A percentile compares a stretch with the other conserved stretches of the same genome.
These are phyloP conservation scores for Thomomys bottae DNA, from an alignment of 2,113 vertebrate species.

Conservation along the genomic window DNA sequence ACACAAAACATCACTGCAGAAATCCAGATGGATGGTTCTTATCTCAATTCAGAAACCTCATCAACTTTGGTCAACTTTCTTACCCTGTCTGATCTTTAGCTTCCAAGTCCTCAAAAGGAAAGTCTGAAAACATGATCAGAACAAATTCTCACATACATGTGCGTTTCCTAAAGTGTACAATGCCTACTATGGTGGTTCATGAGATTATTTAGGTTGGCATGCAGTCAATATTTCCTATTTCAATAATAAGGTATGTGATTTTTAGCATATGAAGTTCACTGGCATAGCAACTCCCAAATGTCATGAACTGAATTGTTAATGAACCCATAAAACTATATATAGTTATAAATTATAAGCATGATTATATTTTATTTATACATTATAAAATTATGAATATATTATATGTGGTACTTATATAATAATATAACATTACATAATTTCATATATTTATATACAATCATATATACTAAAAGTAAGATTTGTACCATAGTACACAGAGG, in stretches of 20 bases:
- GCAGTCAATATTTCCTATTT: not conserved
- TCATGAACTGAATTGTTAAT: not conserved
- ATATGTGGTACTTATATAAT: not conserved
- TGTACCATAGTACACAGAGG: not conserved
- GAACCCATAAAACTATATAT: constrained; percentile 11
- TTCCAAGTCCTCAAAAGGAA: not conserved
- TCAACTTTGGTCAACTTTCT: constrained; percentile 32
- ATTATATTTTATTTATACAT: not conserved
- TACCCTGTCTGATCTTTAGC: not conserved
- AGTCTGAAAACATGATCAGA: not conserved
- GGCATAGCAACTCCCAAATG: not conserved
- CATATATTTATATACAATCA: not conserved
- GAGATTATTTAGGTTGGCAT: not conserved
- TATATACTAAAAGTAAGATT: not conserved
- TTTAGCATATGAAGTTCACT: not conserved
- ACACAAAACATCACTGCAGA: not conserved
- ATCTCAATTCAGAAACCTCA: not conserved
- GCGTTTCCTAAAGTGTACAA: not conserved
- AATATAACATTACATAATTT: not conserved
- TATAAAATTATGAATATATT: constrained; percentile 26
- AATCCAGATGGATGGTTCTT: not conserved
- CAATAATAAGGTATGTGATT: not conserved
- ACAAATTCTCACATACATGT: not conserved
- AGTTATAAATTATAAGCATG: constrained; percentile 3
- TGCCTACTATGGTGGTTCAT: not conserved